phyloP scores from a whole-genome alignment of 2,797 vertebrate species.

The Allobates femoralis region DNA sequence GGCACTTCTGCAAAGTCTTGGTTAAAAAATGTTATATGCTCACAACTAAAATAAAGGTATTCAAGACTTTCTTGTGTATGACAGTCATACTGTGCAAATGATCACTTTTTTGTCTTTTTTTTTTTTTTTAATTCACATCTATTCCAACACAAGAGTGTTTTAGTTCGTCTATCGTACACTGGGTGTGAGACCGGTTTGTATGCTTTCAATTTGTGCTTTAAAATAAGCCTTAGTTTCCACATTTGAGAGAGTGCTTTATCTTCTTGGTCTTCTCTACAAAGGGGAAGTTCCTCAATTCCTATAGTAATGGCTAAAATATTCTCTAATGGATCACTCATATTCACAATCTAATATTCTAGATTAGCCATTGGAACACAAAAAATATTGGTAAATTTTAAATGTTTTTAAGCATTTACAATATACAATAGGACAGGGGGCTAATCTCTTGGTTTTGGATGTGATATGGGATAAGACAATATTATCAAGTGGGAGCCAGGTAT shows the following conservation, averaged over 20 bases:
- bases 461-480: constrained; percentile 78
- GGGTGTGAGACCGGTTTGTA: constrained; percentile 73
- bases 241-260: constrained; percentile 66
- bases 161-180: constrained; percentile 67
- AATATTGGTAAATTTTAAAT: constrained; percentile 73
- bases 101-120: constrained; percentile 66
- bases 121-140: constrained; percentile 72
- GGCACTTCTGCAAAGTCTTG: constrained; percentile 86
- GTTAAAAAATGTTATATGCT: constrained; percentile 82
- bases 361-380: constrained; percentile 68
- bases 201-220: constrained; percentile 80
- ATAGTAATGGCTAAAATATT: constrained; percentile 51
- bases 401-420: constrained; percentile 69
- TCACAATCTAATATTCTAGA: constrained; percentile 56
- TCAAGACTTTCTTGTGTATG: constrained; percentile 83
- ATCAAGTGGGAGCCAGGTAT: constrained; percentile 80
- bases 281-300: constrained; percentile 40
- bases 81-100: constrained; percentile 82
- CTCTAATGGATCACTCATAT: constrained; percentile 39
- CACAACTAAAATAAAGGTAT: constrained; percentile 82
- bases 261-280: constrained; percentile 69
- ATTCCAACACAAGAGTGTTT: constrained; percentile 72
- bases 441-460: constrained; percentile 76
- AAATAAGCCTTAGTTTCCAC: constrained; percentile 67
- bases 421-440: constrained; percentile 68